Conservation (phyloP, 2,113 vertebrate species). For the Neomonachus schauinslandi region DNA sequence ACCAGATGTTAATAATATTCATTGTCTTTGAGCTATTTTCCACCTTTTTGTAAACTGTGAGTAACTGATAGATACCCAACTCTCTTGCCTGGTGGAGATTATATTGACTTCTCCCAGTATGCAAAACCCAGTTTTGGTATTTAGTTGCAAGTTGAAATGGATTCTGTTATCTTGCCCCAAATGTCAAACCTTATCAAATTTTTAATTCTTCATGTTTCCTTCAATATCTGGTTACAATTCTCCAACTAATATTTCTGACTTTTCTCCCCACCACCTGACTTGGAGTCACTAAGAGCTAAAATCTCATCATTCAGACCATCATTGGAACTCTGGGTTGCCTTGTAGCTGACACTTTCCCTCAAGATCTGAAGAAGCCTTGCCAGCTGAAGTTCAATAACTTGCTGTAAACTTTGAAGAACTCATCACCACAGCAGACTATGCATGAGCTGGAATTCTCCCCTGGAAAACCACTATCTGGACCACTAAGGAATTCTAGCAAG, state of each 20-base stretch:
- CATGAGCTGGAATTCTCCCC: neutral
- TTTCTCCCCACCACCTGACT: neutral
- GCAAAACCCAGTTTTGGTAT: neutral
- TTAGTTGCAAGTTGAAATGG: neutral
- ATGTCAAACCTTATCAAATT: neutral
- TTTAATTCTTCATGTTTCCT: neutral
- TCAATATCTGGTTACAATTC: neutral
- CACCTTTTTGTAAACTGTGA: neutral
- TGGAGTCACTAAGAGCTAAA: neutral
- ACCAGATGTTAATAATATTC: neutral
- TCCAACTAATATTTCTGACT: neutral
- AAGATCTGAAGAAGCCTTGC: neutral
- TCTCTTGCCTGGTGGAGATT: neutral
- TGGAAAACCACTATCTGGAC: neutral
- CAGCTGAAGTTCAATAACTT: neutral
- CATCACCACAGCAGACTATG: neutral
- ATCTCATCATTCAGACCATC: neutral
- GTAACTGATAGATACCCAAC: neutral
- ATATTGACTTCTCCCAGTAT: neutral
- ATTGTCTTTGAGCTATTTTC: neutral
- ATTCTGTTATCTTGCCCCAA: neutral
- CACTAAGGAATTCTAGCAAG: neutral
- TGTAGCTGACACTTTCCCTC: neutral
- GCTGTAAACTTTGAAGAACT: neutral
- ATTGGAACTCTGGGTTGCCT: neutral